Conservation (phyloP, 2,797 vertebrate species). For the Setipinna tenuifilis region DNA sequence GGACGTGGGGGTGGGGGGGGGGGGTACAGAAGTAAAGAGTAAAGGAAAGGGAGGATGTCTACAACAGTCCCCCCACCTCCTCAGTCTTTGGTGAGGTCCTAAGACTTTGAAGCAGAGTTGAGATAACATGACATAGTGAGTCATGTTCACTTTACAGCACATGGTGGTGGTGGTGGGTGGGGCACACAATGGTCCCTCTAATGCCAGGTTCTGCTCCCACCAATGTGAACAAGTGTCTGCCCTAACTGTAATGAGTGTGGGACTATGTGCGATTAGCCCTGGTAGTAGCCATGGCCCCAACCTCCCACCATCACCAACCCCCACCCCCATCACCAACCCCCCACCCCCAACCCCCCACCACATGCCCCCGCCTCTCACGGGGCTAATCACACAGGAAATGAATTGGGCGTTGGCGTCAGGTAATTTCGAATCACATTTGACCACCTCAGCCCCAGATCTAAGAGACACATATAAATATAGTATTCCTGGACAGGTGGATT, state of each 20-base stretch:
- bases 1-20: slow-evolving; percentile 49
- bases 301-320: too few relatives aligned
- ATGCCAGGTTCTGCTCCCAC: neutral
- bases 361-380: slow-evolving; percentile 58
- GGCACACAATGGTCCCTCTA: neutral
- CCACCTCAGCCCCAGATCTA: slow-evolving; percentile 69
- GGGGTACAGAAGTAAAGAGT: slow-evolving; percentile 54
- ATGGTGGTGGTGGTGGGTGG: too few relatives aligned
- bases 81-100: neutral
- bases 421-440: slow-evolving; percentile 76
- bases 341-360: slow-evolving; percentile 66
- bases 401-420: slow-evolving; percentile 71
- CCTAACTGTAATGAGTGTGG: neutral
- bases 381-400: slow-evolving; percentile 74
- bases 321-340: slow-evolving; percentile 41
- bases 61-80: neutral
- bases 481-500: slow-evolving; percentile 73
- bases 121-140: neutral
- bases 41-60: neutral
- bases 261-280: too few relatives aligned
- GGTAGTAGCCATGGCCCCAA: too few relatives aligned
- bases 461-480: slow-evolving; percentile 73
- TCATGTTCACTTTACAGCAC: neutral
- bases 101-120: neutral
- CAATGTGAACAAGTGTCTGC: neutral